A percentile compares a stretch with the other conserved stretches of the same genome.
Evolutionary conservation across 2,888 invertebrate genomes (phyloP).

Genomic region (Diarsia rubi): DNA sequence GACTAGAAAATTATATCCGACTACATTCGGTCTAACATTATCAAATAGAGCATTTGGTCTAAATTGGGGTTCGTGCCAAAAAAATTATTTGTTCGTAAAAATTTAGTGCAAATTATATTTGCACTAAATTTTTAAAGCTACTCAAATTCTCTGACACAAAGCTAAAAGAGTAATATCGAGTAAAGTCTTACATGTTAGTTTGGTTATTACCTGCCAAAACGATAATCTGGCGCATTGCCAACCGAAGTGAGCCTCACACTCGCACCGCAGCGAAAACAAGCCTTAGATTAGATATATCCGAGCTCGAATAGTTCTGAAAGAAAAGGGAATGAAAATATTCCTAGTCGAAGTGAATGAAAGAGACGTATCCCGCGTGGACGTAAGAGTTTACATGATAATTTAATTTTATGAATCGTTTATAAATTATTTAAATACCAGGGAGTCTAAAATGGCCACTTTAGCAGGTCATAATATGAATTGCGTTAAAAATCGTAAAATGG

Average conservation of each 20-base stretch:
- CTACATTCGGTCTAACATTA: constrained; percentile 17
- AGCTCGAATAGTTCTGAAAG: constrained; percentile 6
- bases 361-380: too few relatives aligned
- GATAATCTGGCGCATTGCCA: constrained; percentile 46
- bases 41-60: neutral
- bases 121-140: neutral
- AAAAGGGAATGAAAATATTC: neutral
- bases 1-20: constrained; percentile 32
- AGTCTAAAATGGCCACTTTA: too few relatives aligned
- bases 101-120: too few relatives aligned
- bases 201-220: constrained; percentile 36
- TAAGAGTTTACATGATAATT: neutral
- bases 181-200: constrained; percentile 26
- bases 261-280: constrained; percentile 27
- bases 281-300: constrained; percentile 9
- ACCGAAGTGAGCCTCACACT: constrained; percentile 20
- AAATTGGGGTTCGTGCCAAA: neutral
- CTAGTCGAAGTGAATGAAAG: neutral
- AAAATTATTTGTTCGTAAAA: too few relatives aligned
- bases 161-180: constrained; percentile 15
- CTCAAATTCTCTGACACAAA: neutral
- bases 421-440: neutral
- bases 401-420: neutral
- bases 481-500: too few relatives aligned
- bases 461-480: too few relatives aligned